phyloP scores from a whole-genome alignment of 2,888 invertebrate genomes.

The Drepanosiphum platanoidis region DNA sequence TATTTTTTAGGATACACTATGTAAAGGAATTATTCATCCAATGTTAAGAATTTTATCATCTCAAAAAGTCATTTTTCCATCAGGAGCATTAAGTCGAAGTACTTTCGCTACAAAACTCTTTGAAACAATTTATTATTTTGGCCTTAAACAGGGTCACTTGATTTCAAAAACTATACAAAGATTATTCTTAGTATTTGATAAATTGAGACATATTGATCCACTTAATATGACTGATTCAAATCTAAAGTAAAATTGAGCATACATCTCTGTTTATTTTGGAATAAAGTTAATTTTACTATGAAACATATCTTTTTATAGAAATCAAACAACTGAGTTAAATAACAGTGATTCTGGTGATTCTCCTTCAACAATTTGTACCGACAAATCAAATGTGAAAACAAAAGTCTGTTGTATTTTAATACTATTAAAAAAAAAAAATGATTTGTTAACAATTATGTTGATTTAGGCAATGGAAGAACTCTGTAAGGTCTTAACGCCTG shows the following conservation, averaged over 20 bases:
- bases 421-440: background rate
- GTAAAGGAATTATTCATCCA: constrained; percentile 85
- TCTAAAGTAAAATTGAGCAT: background rate
- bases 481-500: constrained; percentile 80
- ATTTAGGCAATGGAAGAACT: constrained; percentile 71
- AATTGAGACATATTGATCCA: constrained; percentile 69
- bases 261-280: background rate
- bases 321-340: constrained; percentile 39
- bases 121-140: constrained; percentile 83
- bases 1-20: constrained; percentile 79
- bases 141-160: constrained; percentile 75
- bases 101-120: constrained; percentile 84
- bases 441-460: background rate
- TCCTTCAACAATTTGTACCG: constrained; percentile 71
- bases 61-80: constrained; percentile 82
- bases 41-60: constrained; percentile 84
- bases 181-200: constrained; percentile 85
- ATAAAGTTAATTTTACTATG: background rate
- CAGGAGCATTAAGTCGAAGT: constrained; percentile 78
- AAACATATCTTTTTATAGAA: background rate
- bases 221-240: constrained; percentile 36
- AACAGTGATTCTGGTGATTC: constrained; percentile 71
- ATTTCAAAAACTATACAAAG: constrained; percentile 77
- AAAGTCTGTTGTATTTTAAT: constrained; percentile 50
- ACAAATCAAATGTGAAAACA: constrained; percentile 62